Evolutionary conservation across 2,113 vertebrate genomes (phyloP).

Genomic region (Diadophis punctatus): DNA sequence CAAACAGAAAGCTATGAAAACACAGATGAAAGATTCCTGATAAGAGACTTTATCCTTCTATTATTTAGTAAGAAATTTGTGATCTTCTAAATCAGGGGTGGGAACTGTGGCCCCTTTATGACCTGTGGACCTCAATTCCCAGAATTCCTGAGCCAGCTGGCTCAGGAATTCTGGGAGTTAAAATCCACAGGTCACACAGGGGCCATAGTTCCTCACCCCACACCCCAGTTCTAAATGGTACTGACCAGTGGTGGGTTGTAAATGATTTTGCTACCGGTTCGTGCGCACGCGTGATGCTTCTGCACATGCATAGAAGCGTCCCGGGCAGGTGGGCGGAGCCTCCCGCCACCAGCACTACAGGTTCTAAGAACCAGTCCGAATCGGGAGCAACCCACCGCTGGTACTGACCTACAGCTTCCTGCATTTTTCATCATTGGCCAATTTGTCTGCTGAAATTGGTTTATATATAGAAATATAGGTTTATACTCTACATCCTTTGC

Average conservation of each 20-base stretch:
- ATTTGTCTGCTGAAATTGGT: too few relatives aligned
- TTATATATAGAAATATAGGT: not conserved
- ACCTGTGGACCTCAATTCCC: not conserved
- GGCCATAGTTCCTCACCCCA: not conserved
- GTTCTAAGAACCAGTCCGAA: too few relatives aligned
- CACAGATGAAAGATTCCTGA: not conserved
- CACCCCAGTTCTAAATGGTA: not conserved
- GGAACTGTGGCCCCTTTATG: not conserved
- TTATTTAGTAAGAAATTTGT: not conserved
- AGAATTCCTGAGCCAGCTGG: not conserved
- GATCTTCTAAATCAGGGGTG: not conserved
- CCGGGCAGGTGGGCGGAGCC: too few relatives aligned
- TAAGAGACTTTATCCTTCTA: not conserved
- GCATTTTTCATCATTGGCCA: not conserved
- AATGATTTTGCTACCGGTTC: too few relatives aligned
- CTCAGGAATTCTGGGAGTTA: too few relatives aligned
- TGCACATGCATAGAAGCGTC: too few relatives aligned
- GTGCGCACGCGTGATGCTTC: too few relatives aligned
- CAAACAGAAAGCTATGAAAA: not conserved
- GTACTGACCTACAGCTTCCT: not conserved
- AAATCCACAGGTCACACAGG: not conserved
- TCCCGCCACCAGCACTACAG: too few relatives aligned
- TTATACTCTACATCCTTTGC: not conserved
- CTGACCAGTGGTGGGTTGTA: not conserved
- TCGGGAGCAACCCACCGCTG: too few relatives aligned